Evolutionary conservation across 2,888 invertebrate species (phyloP), one percentile per base, ranked within the genome.

Genomic region (Diaphora mendica): DNA sequence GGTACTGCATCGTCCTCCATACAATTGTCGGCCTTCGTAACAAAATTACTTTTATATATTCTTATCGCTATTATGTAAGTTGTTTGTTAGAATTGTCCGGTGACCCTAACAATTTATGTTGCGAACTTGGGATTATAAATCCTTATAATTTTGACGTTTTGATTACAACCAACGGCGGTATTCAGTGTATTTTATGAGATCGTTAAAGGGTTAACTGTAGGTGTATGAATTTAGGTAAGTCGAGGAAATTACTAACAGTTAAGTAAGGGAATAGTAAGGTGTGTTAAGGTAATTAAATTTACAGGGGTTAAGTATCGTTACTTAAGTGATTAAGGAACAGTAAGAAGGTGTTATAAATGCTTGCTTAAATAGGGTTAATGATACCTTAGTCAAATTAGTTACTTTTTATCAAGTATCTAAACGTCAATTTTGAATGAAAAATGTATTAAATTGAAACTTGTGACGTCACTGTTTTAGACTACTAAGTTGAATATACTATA

Each of bases 61-160:
- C 66, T 67, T 71, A 42, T 55, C 23, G 26, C 23, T 67, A 64
- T 77, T 75, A 79, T 71, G 70, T 71, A 72, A 77, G 35, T 71
- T 82, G 75, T 80, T 82, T 82, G 68, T 68, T 39, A 39, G 35
- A 67, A 5, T n/a, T 59, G 70, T 67, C 69, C 55, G 71, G 51
- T 75, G 80, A 74, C 70, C 77, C 51, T 42, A 67, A 70, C 35
- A 44, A 62, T 68, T 42, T 33, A 30, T 65, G 48, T n/a, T 73
- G n/a, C 70, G 59, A 77, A 73, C 48, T 77, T 74, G 13, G n/a
- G 30, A 69, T 51, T 80, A 67, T 75, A 77, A 71, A 79, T 79
- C 79, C 39, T 67, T 71, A 77, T 82, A 71, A 75, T 73, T 75
- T 75, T 79, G 79, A 68, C 75, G 33, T 77, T 80, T 82, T 79